Evolutionary conservation across 2,888 invertebrate species (phyloP), one percentile per base, ranked within the genome.

Genomic region (Synanthedon myopaeformis): DNA sequence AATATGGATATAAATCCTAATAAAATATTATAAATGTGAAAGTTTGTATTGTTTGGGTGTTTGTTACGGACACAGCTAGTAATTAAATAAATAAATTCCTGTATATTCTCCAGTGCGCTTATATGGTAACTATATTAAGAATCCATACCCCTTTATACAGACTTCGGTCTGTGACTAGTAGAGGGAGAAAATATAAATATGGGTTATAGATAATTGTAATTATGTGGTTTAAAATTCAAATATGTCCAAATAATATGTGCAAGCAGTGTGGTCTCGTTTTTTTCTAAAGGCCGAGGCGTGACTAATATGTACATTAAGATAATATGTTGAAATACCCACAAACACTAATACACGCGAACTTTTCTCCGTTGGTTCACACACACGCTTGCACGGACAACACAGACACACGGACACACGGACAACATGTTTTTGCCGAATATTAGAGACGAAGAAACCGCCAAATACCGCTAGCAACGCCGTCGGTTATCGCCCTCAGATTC

Each of bases 401-500:
- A 71, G 65, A 64, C 57, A 66, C 59, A 60, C 59, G 59, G 65
- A 64, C 57, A 66, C 59, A 60, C 59, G 59, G 59, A 59, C 57
- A 66, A 70, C 70, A 70, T 76, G 78, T 85, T 84, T 84, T 86
- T 83, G 80, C 79, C 69, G 79, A 83, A 82, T 82, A 76, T 82
- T 77, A 82, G 78, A 79, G 74, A 60, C 74, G 72, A 81, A 76
- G 82, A 82, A 83, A 84, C 84, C 84, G 70, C 83, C 78, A 70
- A 82, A 83, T 86, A 86, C 86, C 86, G 86, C 86, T 86, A 86
- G 76, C 77, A 72, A 63, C 66, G 73, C 72, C 69, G 75, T 71
- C 85, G 85, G 86, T 85, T 87, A 85, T 85, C 86, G 86, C 86
- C 85, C 86, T 85, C 85, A 61, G 82, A 83, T 86, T 85, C 86